Evolutionary conservation across 1,140 invertebrate species (phyloP), one percentile per base, ranked within the genome.

Genomic region (Lepidurus packardi): DNA sequence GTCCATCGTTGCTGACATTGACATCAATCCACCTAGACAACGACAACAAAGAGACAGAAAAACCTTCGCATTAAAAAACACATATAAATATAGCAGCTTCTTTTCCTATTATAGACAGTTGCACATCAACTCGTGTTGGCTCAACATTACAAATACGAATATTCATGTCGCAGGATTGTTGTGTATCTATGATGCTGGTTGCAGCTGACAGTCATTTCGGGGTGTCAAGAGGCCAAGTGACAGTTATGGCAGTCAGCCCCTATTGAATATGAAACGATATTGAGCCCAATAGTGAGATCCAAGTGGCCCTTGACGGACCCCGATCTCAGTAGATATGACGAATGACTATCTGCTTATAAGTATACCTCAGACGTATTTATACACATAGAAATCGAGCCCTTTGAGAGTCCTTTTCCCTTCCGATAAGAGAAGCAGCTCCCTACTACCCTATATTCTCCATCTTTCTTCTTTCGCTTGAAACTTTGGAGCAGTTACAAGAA

Each of bases 251-350:
- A 9, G 53, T 65, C 13, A 21, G 53, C 53, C 53, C 53, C 53
- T 65, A 65, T 65, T 65, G 53, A 65, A 65, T 65, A 65, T 65
- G 53, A 65, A 65, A 65, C 53, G 53, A 65, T 65, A 65, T 65
- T 65, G 53, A 65, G 53, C 53, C 9, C 13, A 65, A 65, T 13
- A 65, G 53, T 65, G 53, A 65, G 53, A 16, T 65, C 53, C 53
- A 65, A 65, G 53, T 65, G 53, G 53, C 53, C 53, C 53, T 65
- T 65, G 53, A 65, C 53, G 53, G 53, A 13, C 53, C 53, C 53
- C 21, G 53, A 9, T 65, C 53, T 16, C 16, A 0, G 6, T 65
- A 7, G 53, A 65, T 65, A 65, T 65, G 53, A 65, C 53, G 53
- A 65, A 65, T 65, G 53, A 65, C 53, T 65, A 7, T 16, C n/a